These are phyloP conservation scores for Calycopis cecrops DNA, from an alignment of 1,140 invertebrate genomes.

Conservation along the genomic window DNA sequence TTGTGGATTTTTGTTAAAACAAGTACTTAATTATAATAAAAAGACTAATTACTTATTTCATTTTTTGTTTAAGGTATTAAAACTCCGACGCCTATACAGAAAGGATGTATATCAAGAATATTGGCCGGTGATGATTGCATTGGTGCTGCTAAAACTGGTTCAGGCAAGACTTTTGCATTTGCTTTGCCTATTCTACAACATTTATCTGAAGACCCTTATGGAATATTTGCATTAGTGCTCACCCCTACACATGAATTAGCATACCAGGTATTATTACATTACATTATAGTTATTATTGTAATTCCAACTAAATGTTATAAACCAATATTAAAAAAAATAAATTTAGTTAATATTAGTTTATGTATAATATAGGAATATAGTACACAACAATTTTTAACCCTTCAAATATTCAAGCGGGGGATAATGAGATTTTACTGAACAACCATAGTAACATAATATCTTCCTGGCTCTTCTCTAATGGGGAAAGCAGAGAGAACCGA, in stretches of 20 bases:
- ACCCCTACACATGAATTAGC: constrained; percentile 98
- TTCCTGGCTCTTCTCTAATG: too few relatives aligned
- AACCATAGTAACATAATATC: not conserved
- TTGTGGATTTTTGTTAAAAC: too few relatives aligned
- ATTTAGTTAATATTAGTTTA: too few relatives aligned
- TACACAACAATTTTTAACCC: too few relatives aligned
- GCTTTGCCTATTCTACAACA: constrained; percentile 95
- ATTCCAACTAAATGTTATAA: too few relatives aligned
- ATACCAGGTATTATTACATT: constrained; percentile 83
- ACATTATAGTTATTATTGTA: too few relatives aligned
- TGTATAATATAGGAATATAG: too few relatives aligned
- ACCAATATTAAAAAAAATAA: too few relatives aligned
- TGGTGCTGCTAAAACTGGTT: constrained; percentile 97
- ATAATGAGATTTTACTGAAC: too few relatives aligned
- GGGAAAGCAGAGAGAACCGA: too few relatives aligned
- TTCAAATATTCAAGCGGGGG: too few relatives aligned
- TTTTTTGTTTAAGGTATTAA: constrained; percentile 79
- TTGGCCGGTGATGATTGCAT: constrained; percentile 91
- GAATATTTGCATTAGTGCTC: constrained; percentile 95
- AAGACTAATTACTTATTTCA: not conserved
- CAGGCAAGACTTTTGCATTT: constrained; percentile 98
- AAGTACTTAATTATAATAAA: too few relatives aligned
- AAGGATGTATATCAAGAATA: constrained; percentile 88
- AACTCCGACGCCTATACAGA: constrained; percentile 90
- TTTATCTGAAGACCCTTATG: constrained; percentile 93